Evolutionary conservation across 1,140 invertebrate genomes (phyloP).

Genomic region (Eupristina koningsbergeri): DNA sequence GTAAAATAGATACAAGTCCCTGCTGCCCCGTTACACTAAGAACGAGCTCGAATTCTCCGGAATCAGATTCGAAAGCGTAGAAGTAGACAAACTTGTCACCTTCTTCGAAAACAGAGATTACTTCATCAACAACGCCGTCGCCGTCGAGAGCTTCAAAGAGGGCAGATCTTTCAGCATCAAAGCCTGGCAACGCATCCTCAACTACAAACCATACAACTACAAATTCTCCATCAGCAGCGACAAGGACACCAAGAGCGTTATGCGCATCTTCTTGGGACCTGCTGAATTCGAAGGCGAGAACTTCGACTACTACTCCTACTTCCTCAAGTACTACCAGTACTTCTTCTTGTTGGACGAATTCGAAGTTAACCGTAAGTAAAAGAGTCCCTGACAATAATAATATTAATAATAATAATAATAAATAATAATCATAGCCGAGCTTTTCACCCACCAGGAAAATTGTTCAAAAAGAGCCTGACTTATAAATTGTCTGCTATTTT

Average conservation of each 20-base stretch:
- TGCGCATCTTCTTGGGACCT: conserved; percentile 81
- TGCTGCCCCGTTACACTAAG: conserved; percentile 75
- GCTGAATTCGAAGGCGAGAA: conserved; percentile 74
- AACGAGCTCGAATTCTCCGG: conserved; percentile 77
- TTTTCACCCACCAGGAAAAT: no score
- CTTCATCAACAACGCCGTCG: conserved; percentile 79
- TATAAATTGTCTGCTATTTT: not conserved
- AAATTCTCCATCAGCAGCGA: conserved; percentile 77
- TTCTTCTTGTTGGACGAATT: conserved; percentile 73
- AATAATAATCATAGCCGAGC: no score
- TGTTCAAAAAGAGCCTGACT: no score
- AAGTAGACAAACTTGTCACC: conserved; percentile 79
- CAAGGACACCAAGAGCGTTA: conserved; percentile 72
- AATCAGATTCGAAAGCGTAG: conserved; percentile 77
- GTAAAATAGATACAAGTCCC: conserved; percentile 68
- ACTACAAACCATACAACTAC: conserved; percentile 79
- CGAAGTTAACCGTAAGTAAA: conserved; percentile 62
- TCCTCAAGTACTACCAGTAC: conserved; percentile 70
- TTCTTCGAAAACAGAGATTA: conserved; percentile 82
- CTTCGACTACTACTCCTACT: conserved; percentile 75
- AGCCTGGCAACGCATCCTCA: conserved; percentile 65
- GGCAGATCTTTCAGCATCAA: conserved; percentile 59
- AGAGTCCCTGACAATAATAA: no score
- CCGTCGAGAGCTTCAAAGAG: conserved; percentile 61
- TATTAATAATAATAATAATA: no score